Base-by-base conservation (phyloP, 2,888 invertebrate genomes). In the Ophioninae sp. region DNA sequence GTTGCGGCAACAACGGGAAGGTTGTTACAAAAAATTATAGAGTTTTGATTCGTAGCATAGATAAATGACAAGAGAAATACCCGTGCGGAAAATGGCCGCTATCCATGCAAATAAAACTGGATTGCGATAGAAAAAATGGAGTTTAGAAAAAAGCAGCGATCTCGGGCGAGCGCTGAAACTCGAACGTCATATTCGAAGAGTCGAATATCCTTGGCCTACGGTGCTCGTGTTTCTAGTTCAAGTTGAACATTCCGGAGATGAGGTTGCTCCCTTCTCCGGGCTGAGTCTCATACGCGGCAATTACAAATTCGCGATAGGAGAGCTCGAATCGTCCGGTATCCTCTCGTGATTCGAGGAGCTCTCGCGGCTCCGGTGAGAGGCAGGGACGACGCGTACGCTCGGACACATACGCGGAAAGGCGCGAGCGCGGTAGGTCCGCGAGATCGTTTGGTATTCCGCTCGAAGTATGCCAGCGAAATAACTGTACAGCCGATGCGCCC, bases 401-500 rank as follows among this genome's bases (percentile, higher is more conserved):
- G 13, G 13, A 44, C 44, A 44, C 44, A 44, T 3, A 13, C 44
- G 0, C 44, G 3, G 13, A 13, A 10, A 13, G 13, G 10, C 44
- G 9, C 44, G 44, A 17, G 39, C 41, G 65, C 20, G 65, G 41
- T 20, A 41, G 65, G 9, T 23, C 67, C 13, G 71, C 58, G 73
- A 81, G 84, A 82, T 87, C 85, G 88, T 90, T 90, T 90, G 85
- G 89, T 89, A 90, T 91, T 90, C 89, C 85, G 82, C 83, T 74
- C 88, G 82, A 91, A 91, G 91, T 91, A 87, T 91, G 91, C 88
- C 91, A 91, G 87, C 79, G 85, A 88, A 90, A 89, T 91, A 91
- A 91, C 91, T 90, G 91, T 91, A 91, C 88, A 81, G 81, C 44
- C 78, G 65, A 44, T 44, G 44, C 44, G 44, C 44, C 9, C 7